Evolutionary conservation across 2,888 invertebrate genomes (phyloP).

Genomic region (Chironomus tentans): DNA sequence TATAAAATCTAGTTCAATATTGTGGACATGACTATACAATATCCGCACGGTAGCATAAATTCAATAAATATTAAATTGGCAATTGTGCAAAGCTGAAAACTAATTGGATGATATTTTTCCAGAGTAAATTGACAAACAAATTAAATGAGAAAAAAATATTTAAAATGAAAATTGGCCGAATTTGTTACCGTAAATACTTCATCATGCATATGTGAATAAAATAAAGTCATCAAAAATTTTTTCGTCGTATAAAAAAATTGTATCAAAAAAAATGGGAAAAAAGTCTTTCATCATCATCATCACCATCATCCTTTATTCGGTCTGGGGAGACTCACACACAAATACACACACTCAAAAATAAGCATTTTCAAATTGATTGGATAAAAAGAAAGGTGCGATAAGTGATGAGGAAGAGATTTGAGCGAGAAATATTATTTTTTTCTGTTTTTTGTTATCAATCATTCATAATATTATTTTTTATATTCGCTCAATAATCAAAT

Average conservation of each 20-base stretch:
- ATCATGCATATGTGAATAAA: no score
- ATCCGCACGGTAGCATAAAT: background rate
- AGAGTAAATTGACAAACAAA: constrained; percentile 5
- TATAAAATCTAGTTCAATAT: no score
- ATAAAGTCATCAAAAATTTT: no score
- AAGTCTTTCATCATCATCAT: no score
- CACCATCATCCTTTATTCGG: no score
- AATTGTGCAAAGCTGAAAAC: background rate
- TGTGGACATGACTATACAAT: no score
- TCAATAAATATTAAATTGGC: background rate
- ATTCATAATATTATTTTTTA: background rate
- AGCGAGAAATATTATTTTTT: background rate
- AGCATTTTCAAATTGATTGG: background rate
- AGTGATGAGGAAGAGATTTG: no score
- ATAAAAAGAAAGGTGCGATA: background rate
- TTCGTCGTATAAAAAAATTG: no score
- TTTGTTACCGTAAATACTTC: no score
- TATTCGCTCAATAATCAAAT: background rate
- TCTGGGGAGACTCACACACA: no score
- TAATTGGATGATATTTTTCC: constrained; percentile 20
- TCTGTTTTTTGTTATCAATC: background rate
- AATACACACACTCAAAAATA: no score
- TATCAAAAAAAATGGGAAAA: no score
- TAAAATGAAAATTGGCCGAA: background rate
- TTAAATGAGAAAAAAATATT: background rate